Evolutionary conservation across 2,113 vertebrate genomes (phyloP), one percentile per base, ranked within the genome.

Genomic region (Telmatochromis brichardi): DNA sequence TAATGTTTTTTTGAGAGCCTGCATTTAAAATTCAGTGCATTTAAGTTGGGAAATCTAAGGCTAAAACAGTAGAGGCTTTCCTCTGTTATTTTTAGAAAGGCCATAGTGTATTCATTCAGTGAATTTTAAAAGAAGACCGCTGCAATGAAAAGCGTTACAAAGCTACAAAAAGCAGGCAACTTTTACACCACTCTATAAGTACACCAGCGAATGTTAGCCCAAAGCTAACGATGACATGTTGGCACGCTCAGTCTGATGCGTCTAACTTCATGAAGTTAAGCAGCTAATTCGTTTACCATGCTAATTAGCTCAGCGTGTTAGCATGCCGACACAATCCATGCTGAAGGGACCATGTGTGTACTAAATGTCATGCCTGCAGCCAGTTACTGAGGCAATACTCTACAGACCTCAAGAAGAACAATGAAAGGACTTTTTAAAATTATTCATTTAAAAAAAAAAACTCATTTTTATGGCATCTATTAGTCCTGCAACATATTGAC

Each of bases 1-100:
- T 54, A 47, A 47, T 51, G 54, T 19, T 57, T 80, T 89, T 80
- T 88, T 80, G 50, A 88, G 68, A 89, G 45, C 10, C 28, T 14
- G 4, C 63, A 81, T 90, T 76, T 83, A 86, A 78, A 73, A 85
- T 84, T 86, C 71, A 80, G n/a, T 40, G 33, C 58, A 47, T 82
- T 83, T 73, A 71, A 85, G 37, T 79, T 53, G 7, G 7, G 13
- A 80, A 71, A 71, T 89, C 40, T 26, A 47, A 21, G 13, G 31
- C 11, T 79, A 71, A 81, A 71, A 26, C 8, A 7, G 26, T 7
- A 4, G 15, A 79, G 42, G 40, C 37, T 45, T 92, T 11, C n/a
- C 9, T 45, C n/a, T 37, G 63, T 82, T 84, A 82, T 86, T 87
- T 60, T 51, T 71, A 19, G 71, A 82, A 51, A 35, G 7, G 37